Conservation (phyloP, 64 coral and sea anemone species). For the Astreopora myriophthalma region DNA sequence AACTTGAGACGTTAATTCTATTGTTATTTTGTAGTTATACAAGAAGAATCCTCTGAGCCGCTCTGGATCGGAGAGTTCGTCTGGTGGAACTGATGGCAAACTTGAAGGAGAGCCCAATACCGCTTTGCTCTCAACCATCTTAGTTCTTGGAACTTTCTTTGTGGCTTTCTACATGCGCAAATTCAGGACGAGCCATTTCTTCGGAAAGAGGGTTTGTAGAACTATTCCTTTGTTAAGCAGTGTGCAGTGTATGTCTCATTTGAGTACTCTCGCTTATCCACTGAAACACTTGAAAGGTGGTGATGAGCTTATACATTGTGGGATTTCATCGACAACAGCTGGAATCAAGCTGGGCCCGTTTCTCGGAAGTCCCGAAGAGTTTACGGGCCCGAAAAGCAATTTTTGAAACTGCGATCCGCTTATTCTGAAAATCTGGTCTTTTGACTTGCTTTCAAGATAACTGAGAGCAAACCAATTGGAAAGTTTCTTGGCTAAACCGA, state of each 20-base stretch:
- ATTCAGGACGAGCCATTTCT: slow-evolving; percentile 68
- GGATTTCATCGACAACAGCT: too few species aligned
- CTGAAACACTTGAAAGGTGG: too few species aligned
- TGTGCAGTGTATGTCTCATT: too few species aligned
- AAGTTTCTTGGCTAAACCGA: too few species aligned
- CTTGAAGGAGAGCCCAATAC: slow-evolving; percentile 74
- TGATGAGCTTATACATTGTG: too few species aligned
- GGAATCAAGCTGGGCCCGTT: too few species aligned
- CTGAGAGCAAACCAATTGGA: too few species aligned
- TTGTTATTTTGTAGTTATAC: slow-evolving; percentile 63
- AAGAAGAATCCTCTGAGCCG: slow-evolving; percentile 68
- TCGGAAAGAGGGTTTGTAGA: slow-evolving; percentile 72
- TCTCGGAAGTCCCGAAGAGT: slow-evolving; percentile 27
- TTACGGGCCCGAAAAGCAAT: slow-evolving; percentile 3
- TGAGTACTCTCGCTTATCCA: too few species aligned
- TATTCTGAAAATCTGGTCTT: too few species aligned
- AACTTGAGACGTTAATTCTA: too few species aligned
- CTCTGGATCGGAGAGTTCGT: neutral
- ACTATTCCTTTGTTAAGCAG: neutral
- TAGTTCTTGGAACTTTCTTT: slow-evolving; percentile 78
- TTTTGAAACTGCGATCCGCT: neutral
- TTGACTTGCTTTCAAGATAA: too few species aligned
- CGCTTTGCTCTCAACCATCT: slow-evolving; percentile 77
- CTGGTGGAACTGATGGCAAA: neutral
- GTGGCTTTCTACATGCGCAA: slow-evolving; percentile 80